phyloP scores from a whole-genome alignment of 2,797 vertebrate species.

The Pogonophryne albipinna region DNA sequence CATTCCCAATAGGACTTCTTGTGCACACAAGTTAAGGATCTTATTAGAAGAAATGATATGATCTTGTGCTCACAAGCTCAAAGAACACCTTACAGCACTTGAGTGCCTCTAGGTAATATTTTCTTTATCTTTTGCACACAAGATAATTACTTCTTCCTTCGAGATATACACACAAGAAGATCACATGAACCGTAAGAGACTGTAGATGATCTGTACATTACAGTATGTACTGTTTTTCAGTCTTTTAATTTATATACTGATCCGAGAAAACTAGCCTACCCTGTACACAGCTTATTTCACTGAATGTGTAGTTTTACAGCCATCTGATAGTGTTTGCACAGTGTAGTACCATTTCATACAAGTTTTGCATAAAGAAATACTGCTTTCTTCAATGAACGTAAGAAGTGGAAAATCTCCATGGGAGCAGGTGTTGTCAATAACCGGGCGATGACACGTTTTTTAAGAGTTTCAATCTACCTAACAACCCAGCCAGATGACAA shows the following conservation, averaged over 20 bases:
- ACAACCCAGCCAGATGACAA: constrained; percentile 1
- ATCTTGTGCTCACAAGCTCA: too few species aligned
- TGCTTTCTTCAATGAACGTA: neutral
- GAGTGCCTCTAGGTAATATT: too few species aligned
- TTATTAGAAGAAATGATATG: too few species aligned
- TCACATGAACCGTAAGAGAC: too few species aligned
- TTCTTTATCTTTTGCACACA: too few species aligned
- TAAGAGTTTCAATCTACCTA: neutral
- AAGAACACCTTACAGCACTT: too few species aligned
- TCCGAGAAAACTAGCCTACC: neutral
- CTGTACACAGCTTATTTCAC: neutral
- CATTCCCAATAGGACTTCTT: too few species aligned
- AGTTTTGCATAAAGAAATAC: neutral
- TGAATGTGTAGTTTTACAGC: neutral
- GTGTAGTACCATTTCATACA: neutral
- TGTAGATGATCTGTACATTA: too few species aligned
- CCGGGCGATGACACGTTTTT: neutral
- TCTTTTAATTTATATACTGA: neutral
- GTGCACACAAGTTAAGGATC: too few species aligned
- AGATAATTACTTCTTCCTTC: too few species aligned
- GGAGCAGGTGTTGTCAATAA: neutral
- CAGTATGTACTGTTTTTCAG: neutral
- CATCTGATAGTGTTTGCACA: neutral
- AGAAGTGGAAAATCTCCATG: neutral
- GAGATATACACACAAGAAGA: too few species aligned